Conservation (phyloP, 2,888 invertebrate species). For the Sisyra terminalis region DNA sequence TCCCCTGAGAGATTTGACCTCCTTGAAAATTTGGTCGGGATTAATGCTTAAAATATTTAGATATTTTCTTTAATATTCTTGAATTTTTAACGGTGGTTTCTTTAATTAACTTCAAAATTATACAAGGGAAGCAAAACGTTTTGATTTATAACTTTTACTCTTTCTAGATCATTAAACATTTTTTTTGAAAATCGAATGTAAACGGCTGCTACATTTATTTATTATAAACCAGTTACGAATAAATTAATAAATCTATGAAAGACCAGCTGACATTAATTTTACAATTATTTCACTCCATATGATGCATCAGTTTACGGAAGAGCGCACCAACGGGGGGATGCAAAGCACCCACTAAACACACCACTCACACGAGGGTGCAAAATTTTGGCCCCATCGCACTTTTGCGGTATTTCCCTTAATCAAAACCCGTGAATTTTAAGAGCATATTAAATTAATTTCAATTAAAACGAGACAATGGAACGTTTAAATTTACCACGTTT, state of each 20-base stretch:
- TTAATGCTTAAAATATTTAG: too few species aligned
- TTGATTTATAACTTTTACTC: neutral
- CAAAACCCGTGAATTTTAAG: too few species aligned
- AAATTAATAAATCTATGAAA: conserved; percentile 7
- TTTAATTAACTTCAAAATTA: neutral
- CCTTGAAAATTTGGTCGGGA: too few species aligned
- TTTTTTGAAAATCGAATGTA: neutral
- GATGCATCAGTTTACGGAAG: conserved; percentile 4
- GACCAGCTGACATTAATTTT: conserved; percentile 8
- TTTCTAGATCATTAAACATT: neutral
- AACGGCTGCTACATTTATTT: neutral
- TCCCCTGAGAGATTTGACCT: too few species aligned
- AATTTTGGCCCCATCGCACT: neutral
- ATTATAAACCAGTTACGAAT: neutral
- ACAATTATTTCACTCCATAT: conserved; percentile 9
- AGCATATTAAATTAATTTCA: too few species aligned
- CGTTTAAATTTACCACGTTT: too few species aligned
- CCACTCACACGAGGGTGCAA: neutral
- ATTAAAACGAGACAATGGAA: too few species aligned
- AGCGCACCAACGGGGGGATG: neutral
- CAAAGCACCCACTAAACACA: neutral
- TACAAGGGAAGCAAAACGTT: neutral
- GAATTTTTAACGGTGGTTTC: neutral
- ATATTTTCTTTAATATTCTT: too few species aligned
- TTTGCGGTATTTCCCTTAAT: too few species aligned